Evolutionary conservation across 2,797 vertebrate species (phyloP), one percentile per base, ranked within the genome.

Genomic region (Coregonus suidteri): DNA sequence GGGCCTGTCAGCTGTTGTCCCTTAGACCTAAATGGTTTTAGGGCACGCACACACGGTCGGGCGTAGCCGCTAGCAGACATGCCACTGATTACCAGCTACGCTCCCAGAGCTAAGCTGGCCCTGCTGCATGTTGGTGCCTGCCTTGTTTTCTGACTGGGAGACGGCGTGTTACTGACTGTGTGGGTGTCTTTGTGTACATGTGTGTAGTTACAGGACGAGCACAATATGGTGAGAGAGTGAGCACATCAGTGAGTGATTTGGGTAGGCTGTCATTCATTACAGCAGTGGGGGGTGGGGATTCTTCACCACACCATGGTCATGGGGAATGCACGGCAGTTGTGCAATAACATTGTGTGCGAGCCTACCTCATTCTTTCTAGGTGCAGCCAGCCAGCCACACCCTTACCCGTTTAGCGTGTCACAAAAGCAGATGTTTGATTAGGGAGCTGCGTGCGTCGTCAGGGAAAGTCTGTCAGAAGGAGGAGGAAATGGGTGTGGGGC

Each of bases 361-460:
- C 16, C 9, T 59, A 30, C 3, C 4, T 69, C 4, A 3, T 5
- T 64, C 11, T 47, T 5, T 25, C 31, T 52, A 73, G 51, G 53
- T 73, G 25, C 18, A n/a, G 9, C 31, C 54, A 37, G 73, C 34
- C 73, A 37, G 73, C 34, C 73, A 74, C 73, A 41, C 73, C 73
- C 34, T 25, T 64, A 74, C 56, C 73, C 20, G 73, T 74, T 31
- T 37, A 18, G 6, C 64, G 70, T 53, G 56, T 74, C 54, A 37
- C 54, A 62, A 54, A 73, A 56, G 53, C 20, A 62, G 34, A 37
- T 59, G 54, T 31, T 35, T 67, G 65, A 67, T 35, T 67, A 67
- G 15, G 30, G 31, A 31, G 65, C 14, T 35, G 13, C 4, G 65
- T 67, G 73, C 9, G 18, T 64, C n/a, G 25, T 54, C 70, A 52